Evolutionary conservation across 1,140 invertebrate species (phyloP).

Genomic region (Listronotus bonariensis): DNA sequence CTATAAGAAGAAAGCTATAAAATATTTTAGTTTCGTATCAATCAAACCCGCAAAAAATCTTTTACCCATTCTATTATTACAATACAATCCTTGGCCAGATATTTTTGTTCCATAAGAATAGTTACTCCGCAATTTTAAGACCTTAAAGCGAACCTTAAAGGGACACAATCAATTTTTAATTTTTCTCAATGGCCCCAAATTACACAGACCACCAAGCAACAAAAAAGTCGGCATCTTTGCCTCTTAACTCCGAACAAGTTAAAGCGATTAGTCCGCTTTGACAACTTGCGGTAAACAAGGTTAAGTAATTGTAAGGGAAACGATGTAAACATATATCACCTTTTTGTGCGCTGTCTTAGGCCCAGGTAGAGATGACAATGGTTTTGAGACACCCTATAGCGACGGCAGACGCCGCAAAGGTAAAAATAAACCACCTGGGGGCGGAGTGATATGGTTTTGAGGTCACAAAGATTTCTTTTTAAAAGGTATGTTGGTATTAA

Average conservation of each 20-base stretch:
- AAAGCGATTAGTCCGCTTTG: conserved; percentile 54
- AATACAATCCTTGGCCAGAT: too few species aligned
- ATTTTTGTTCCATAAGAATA: too few species aligned
- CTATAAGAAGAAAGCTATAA: too few species aligned
- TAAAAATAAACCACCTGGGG: conserved; percentile 1
- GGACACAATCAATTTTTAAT: not conserved
- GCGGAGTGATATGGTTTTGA: conserved; percentile 1
- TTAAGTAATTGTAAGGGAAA: conserved; percentile 50
- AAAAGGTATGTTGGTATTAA: too few species aligned
- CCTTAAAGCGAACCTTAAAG: too few species aligned
- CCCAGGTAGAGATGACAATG: conserved; percentile 38
- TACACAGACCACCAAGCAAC: conserved; percentile 18
- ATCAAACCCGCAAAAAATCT: too few species aligned
- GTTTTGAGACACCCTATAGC: conserved; percentile 15
- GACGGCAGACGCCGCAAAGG: conserved; percentile 11
- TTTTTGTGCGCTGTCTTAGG: conserved; percentile 35
- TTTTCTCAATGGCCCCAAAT: conserved; percentile 12
- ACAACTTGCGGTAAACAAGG: conserved; percentile 54
- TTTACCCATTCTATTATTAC: too few species aligned
- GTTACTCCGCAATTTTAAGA: too few species aligned
- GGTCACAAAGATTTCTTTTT: not conserved
- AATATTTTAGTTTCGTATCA: too few species aligned
- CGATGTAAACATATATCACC: conserved; percentile 52
- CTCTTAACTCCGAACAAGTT: conserved; percentile 29
- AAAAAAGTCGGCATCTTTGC: not conserved